Percentiles rank a stretch among this genome's conserved stretches.
Conservation (phyloP, 1,140 invertebrate genomes). For the Platyscapa corneri region DNA sequence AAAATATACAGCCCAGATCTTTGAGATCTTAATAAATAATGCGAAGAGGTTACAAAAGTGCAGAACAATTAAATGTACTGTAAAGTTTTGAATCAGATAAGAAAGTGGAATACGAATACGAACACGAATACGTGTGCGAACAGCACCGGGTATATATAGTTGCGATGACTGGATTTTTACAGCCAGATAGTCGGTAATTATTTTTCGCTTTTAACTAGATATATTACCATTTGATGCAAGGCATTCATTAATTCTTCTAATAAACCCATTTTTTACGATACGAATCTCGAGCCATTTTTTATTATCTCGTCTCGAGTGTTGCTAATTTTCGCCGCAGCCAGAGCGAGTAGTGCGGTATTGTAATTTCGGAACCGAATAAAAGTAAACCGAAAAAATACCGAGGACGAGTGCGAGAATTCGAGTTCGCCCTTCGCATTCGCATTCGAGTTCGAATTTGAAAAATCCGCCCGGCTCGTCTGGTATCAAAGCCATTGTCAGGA, state of each 20-base stretch:
- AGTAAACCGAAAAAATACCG: background rate
- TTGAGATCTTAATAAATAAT: conserved; percentile 2
- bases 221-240: background rate
- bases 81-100: conserved; percentile 18
- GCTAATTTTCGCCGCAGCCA: background rate
- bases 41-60: background rate
- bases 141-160: background rate
- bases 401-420: background rate
- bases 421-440: too few relatives aligned
- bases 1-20: background rate
- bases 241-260: background rate
- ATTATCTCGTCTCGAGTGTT: background rate
- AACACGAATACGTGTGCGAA: conserved; percentile 10
- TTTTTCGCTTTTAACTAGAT: background rate
- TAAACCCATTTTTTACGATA: background rate
- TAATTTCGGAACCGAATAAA: too few relatives aligned
- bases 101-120: conserved; percentile 10
- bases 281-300: background rate
- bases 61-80: conserved; percentile 23
- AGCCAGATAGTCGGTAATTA: background rate
- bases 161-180: background rate
- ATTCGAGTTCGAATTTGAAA: too few relatives aligned
- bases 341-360: too few relatives aligned
- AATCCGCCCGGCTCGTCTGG: background rate
- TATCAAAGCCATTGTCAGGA: background rate